A percentile compares a stretch with the other conserved stretches of the same genome.
phyloP scores from a whole-genome alignment of 2,113 vertebrate genomes.

The Neogobius melanostomus region DNA sequence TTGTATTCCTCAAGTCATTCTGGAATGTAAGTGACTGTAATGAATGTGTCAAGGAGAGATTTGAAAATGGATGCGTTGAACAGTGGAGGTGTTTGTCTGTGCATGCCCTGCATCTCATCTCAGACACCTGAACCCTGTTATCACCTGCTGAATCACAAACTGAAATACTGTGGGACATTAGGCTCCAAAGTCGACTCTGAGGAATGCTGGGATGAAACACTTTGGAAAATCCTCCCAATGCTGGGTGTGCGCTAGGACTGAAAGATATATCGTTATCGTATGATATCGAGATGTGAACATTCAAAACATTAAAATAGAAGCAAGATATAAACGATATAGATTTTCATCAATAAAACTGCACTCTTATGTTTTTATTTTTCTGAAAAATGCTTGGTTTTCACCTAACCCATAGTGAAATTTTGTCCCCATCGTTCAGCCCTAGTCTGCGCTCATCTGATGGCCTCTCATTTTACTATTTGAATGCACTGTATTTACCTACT shows the following conservation, averaged over 20 bases:
- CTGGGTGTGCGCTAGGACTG: neutral
- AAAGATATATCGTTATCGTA: too few relatives aligned
- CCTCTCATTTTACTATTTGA: slow-evolving; percentile 5
- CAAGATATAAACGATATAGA: too few relatives aligned
- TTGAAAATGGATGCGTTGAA: slow-evolving; percentile 11
- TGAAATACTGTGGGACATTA: slow-evolving; percentile 14
- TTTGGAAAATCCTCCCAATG: slow-evolving; percentile 31
- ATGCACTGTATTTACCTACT: slow-evolving; percentile 16
- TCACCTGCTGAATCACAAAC: slow-evolving; percentile 43
- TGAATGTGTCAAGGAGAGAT: slow-evolving; percentile 34
- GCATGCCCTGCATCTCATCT: slow-evolving; percentile 35
- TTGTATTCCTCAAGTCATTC: slow-evolving; percentile 32
- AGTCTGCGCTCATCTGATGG: slow-evolving; percentile 5
- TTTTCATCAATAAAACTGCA: too few relatives aligned
- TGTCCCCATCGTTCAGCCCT: too few relatives aligned
- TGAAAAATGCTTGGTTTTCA: too few relatives aligned
- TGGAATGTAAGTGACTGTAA: slow-evolving; percentile 24
- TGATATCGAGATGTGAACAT: too few relatives aligned
- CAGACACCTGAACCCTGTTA: slow-evolving; percentile 45
- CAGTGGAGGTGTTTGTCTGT: slow-evolving; percentile 10
- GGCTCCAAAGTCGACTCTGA: slow-evolving; percentile 37
- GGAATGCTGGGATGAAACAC: slow-evolving; percentile 42
- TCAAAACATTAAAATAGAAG: too few relatives aligned
- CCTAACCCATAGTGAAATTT: too few relatives aligned
- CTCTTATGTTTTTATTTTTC: too few relatives aligned